phyloP scores from a whole-genome alignment of 2,113 vertebrate genomes.

The Pterocles orientalis region DNA sequence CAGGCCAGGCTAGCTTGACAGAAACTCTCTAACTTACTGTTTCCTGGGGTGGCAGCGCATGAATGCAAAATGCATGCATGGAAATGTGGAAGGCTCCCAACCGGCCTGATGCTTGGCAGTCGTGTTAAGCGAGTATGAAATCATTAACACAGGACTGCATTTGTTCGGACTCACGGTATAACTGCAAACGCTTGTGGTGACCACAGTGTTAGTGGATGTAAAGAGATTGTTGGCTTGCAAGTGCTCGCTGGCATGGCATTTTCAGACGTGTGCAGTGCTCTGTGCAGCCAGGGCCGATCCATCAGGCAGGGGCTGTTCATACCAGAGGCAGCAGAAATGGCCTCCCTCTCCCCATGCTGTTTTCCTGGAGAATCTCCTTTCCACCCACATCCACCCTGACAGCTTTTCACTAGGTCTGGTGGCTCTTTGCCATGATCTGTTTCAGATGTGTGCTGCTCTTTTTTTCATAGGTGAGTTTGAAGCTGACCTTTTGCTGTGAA shows the following conservation, averaged over 20 bases:
- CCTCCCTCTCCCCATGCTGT: neutral
- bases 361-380: neutral
- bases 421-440: neutral
- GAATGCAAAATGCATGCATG: neutral
- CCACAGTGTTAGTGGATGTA: neutral
- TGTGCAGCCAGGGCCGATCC: accelerated
- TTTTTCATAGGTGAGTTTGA: neutral
- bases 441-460: neutral
- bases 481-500: neutral
- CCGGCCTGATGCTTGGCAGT: neutral
- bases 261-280: neutral
- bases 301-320: accelerated
- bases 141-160: neutral
- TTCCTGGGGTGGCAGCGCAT: neutral
- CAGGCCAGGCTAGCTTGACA: neutral
- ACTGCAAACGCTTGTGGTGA: neutral
- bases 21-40: neutral
- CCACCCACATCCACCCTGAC: neutral
- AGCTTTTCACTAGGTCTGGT: neutral
- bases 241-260: neutral
- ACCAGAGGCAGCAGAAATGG: neutral
- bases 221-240: neutral
- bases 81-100: neutral
- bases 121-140: neutral
- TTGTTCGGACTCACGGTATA: neutral